Evolutionary conservation across 1,140 invertebrate genomes (phyloP), one percentile per base, ranked within the genome.

Genomic region (Campoletis sonorensis): DNA sequence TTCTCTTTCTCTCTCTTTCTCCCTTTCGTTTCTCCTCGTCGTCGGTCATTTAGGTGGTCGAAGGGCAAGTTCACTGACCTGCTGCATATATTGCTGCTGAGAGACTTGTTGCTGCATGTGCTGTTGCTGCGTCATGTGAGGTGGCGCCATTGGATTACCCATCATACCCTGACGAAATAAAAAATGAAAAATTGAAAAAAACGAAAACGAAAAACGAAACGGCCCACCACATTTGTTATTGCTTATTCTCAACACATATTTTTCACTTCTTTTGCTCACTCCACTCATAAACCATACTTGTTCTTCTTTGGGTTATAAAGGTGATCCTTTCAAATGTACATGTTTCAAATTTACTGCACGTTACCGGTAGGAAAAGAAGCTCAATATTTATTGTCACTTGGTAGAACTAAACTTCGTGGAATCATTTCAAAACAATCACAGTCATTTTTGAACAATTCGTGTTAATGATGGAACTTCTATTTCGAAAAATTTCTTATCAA

Each of bases 31-130:
- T 40, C 40, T 78, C 54, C 15, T 68, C 77, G 58, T 68, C 77
- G 58, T 80, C 23, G 49, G 49, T 79, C n/a, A 79, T 1, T 23
- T 40, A 21, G 30, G 30, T 33, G 11, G 67, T 79, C n/a, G 37
- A 21, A 77, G 49, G 73, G 70, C 49, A 81, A 70, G 82, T 86
- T 84, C 81, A 88, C 88, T 87, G 80, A 92, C 91, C 89, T 92
- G 92, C 86, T 91, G 91, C 86, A 91, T 91, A 64, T 91, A 92
- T 82, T 92, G 91, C 76, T 91, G 91, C 80, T 92, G 93, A 79
- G 91, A 90, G 26, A 91, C 91, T 82, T 93, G 92, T 85, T 93
- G 93, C 70, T 93, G 89, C 88, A 91, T 89, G 81, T 90, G 86
- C 84, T 88, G 91, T 77, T 91, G 92, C 85, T 92, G 91, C 82